Evolutionary conservation across 2,113 vertebrate species (phyloP).

Genomic region (Perca flavescens): DNA sequence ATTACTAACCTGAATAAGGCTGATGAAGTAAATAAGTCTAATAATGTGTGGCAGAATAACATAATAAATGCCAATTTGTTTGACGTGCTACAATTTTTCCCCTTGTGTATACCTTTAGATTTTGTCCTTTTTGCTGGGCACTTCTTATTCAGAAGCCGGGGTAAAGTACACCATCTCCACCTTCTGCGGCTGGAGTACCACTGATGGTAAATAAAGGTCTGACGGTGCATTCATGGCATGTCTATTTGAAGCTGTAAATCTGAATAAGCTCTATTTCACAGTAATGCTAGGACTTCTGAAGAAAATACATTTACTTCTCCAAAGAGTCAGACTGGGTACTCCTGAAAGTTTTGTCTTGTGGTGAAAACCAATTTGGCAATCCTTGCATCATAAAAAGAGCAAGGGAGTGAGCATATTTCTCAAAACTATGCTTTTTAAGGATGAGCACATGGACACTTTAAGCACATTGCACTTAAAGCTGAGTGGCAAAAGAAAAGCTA

Average conservation of each 20-base stretch:
- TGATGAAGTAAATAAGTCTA: neutral
- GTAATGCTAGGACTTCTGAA: neutral
- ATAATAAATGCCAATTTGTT: neutral
- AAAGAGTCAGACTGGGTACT: neutral
- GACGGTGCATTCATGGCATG: neutral
- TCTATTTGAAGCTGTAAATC: slow-evolving; percentile 15
- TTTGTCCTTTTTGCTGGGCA: neutral
- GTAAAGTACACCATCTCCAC: neutral
- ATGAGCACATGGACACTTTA: neutral
- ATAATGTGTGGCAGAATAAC: neutral
- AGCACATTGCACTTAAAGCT: neutral
- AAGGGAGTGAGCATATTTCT: too few relatives aligned
- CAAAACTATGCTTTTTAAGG: neutral
- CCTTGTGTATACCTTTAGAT: neutral
- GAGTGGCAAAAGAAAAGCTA: neutral
- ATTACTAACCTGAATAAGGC: slow-evolving; percentile 5
- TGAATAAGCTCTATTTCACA: slow-evolving; percentile 12
- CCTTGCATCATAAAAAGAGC: neutral
- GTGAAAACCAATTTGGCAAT: neutral
- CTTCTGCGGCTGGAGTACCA: slow-evolving; percentile 4
- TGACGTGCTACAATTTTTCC: neutral
- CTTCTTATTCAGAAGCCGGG: neutral
- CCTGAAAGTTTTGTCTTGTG: neutral
- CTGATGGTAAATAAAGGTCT: slow-evolving; percentile 1
- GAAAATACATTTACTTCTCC: neutral